A percentile compares a stretch with the other conserved stretches of the same genome.
Evolutionary conservation across 1,140 invertebrate species (phyloP).

Genomic region (Pomacea maculata): DNA sequence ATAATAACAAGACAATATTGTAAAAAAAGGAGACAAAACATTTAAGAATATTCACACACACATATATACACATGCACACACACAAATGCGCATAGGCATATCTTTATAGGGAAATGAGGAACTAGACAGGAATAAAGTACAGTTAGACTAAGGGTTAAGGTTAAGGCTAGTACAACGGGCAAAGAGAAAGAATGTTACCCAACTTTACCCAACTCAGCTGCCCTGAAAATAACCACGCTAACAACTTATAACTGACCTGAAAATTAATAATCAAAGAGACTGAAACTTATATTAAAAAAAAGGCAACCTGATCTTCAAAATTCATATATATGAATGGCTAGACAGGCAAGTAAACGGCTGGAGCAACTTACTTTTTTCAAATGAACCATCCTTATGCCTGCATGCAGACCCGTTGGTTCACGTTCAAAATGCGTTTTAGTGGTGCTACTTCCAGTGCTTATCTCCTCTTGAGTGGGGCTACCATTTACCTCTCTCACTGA

Average conservation of each 20-base stretch:
- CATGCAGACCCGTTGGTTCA: slow-evolving; percentile 68
- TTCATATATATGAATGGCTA: slow-evolving; percentile 8
- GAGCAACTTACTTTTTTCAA: slow-evolving; percentile 10
- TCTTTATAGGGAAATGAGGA: background rate
- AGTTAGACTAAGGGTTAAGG: background rate
- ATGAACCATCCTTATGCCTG: slow-evolving; percentile 64
- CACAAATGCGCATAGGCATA: background rate
- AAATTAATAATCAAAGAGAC: slow-evolving; percentile 1
- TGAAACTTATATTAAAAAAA: slow-evolving; percentile 1
- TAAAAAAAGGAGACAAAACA: background rate
- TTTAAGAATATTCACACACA: background rate
- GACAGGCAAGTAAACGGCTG: slow-evolving; percentile 19
- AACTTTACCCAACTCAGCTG: too few relatives aligned
- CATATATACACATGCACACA: background rate
- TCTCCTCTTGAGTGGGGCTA: background rate
- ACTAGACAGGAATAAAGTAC: background rate
- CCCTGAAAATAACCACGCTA: background rate
- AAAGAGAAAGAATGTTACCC: background rate
- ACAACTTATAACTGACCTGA: background rate
- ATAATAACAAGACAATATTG: background rate
- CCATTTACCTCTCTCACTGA: background rate
- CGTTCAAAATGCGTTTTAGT: slow-evolving; percentile 66
- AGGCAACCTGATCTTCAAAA: background rate
- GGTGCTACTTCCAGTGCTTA: too few relatives aligned
- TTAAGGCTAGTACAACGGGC: background rate